Evolutionary conservation across 1,140 invertebrate species (phyloP).

Genomic region (Drosophila ogumai): DNA sequence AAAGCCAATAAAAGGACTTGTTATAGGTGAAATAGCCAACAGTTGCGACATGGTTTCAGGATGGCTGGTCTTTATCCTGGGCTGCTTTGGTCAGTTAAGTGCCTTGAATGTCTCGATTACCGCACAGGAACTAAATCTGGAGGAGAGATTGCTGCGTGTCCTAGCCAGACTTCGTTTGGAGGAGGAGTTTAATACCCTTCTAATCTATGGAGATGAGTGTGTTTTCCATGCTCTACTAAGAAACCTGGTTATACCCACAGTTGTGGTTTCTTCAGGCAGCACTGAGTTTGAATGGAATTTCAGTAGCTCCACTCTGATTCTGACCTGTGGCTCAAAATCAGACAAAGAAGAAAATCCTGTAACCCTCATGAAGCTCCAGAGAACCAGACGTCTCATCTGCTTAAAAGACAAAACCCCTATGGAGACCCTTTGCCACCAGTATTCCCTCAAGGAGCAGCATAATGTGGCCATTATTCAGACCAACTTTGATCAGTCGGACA

Average conservation of each 20-base stretch:
- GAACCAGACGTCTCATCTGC: constrained; percentile 30
- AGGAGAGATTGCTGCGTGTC: constrained; percentile 20
- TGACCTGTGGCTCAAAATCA: constrained; percentile 24
- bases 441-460: constrained; percentile 47
- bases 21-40: background rate
- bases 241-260: constrained; percentile 13
- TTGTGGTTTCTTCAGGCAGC: constrained; percentile 37
- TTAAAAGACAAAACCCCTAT: background rate
- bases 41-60: constrained; percentile 49
- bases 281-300: constrained; percentile 48
- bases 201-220: constrained; percentile 50
- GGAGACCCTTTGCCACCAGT: constrained; percentile 20
- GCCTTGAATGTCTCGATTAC: background rate
- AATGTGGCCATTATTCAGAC: constrained; percentile 59
- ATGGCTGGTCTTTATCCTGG: constrained; percentile 7
- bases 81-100: constrained; percentile 13
- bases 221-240: constrained; percentile 42
- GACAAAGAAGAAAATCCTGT: background rate
- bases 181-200: constrained; percentile 37
- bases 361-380: constrained; percentile 43
- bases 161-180: constrained; percentile 35
- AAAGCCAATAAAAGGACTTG: constrained; percentile 6
- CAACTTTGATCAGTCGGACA: constrained; percentile 2
- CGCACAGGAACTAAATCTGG: background rate
- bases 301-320: constrained; percentile 32